Evolutionary conservation across 2,797 vertebrate genomes (phyloP), one percentile per base, ranked within the genome.

Genomic region (Mallotus villosus): DNA sequence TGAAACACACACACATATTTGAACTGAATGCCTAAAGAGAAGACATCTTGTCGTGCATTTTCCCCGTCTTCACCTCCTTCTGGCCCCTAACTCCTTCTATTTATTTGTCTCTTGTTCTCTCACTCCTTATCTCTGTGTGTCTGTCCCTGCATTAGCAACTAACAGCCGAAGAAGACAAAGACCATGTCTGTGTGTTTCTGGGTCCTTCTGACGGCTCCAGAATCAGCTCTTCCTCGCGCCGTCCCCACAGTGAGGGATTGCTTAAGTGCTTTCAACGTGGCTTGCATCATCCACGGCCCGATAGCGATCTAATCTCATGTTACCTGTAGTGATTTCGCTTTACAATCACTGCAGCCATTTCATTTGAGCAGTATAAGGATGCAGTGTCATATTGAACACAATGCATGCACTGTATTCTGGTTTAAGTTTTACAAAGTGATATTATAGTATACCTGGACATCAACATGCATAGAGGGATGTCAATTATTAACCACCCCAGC

Each of bases 231-330:
- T 19, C 17, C 5, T 5, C 51, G 6, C 1, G 19, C 17, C 4
- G 12, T 24, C 11, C 58, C 3, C 21, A n/a, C 34, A 14, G 63
- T 11, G 12, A 14, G 46, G 17, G 64, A 29, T 66, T 66, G 46
- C 64, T 53, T 9, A 21, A 32, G 17, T n/a, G 62, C 24, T 34
- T 27, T 7, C 25, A 63, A 27, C 11, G 24, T n/a, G 24, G 64
- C 51, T 77, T 77, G 75, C 75, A 61, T 73, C 67, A 77, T 69
- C 62, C 41, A 25, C 5, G 16, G 29, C 25, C 49, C 29, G 74
- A 72, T 68, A 69, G 67, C 55, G 6, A 66, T 77, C 62, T 70
- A 64, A 77, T 77, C 75, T 73, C 34, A 70, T 46, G 64, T 73
- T 59, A 59, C 69, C 63, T 58, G 32, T 22, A 53, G 49, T 68